Conservation (phyloP, 2,888 invertebrate species). For the Parnassius smintheus region DNA sequence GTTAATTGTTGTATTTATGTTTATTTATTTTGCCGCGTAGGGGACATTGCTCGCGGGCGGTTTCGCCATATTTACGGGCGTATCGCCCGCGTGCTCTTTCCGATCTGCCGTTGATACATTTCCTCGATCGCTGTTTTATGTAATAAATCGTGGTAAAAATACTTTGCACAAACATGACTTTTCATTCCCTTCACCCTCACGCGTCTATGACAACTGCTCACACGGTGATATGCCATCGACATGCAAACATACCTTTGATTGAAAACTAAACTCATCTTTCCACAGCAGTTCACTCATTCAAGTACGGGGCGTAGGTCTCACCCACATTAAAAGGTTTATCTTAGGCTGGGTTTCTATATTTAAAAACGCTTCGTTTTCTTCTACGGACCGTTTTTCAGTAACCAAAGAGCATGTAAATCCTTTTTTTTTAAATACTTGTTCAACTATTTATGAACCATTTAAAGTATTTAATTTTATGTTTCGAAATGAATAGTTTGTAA, state of each 20-base stretch:
- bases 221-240: background rate
- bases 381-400: no score
- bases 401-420: no score
- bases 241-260: background rate
- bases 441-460: no score
- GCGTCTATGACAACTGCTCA: background rate
- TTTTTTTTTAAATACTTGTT: no score
- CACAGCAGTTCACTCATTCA: no score
- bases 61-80: conserved; percentile 20
- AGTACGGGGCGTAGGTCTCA: no score
- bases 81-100: conserved; percentile 10
- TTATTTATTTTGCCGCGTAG: conserved; percentile 53
- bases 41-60: conserved; percentile 27
- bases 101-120: conserved; percentile 48
- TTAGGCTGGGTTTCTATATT: no score
- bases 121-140: conserved; percentile 61
- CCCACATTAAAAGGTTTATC: no score
- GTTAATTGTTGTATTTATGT: conserved; percentile 76
- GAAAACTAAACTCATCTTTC: no score
- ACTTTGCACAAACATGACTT: conserved; percentile 63
- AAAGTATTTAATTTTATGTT: no score
- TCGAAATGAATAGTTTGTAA: no score
- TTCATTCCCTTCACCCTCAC: conserved; percentile 44
- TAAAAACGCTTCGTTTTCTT: no score
- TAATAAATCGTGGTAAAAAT: conserved; percentile 67